Percentiles rank a stretch among this genome's conserved stretches.
Evolutionary conservation across 1,140 invertebrate species (phyloP).

Genomic region (Chrysoperla carnea): DNA sequence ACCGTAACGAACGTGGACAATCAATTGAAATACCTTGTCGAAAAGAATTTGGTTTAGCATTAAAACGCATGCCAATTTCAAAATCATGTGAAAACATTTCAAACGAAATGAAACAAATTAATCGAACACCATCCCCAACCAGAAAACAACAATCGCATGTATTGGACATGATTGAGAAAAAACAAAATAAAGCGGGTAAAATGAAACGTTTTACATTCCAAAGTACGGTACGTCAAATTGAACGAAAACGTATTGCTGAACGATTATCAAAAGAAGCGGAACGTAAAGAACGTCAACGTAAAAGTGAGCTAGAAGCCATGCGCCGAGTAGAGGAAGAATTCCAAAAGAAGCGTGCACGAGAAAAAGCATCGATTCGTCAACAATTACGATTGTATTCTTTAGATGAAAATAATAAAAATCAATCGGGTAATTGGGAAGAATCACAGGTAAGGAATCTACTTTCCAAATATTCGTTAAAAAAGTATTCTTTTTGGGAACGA

Average conservation of each 20-base stretch:
- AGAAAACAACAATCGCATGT: conserved; percentile 17
- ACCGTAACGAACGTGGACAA: conserved; percentile 1
- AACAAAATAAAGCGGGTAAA: conserved; percentile 15
- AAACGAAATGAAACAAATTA: conserved; percentile 15
- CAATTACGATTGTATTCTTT: conserved; percentile 48
- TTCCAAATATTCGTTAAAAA: conserved; percentile 8
- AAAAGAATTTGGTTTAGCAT: conserved; percentile 4
- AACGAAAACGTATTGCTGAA: conserved; percentile 51
- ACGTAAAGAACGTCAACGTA: conserved; percentile 51
- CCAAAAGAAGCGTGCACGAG: conserved; percentile 25
- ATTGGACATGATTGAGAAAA: conserved; percentile 6
- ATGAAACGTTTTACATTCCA: conserved; percentile 61
- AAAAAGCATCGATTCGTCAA: conserved; percentile 56
- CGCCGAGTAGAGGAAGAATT: conserved; percentile 29
- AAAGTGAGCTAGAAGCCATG: conserved; percentile 61
- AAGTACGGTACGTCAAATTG: conserved; percentile 59
- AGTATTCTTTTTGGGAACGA: conserved; percentile 1
- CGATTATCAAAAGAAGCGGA: conserved; percentile 56
- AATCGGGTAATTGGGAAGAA: not conserved
- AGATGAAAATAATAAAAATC: conserved; percentile 23
- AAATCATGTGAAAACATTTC: conserved; percentile 27
- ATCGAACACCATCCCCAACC: conserved; percentile 7
- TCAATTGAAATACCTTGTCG: not conserved
- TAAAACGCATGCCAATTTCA: conserved; percentile 10
- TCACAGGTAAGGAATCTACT: conserved; percentile 5